A percentile compares a stretch with the other conserved stretches of the same genome.
Evolutionary conservation across 2,888 invertebrate genomes (phyloP).

Genomic region (Cephus runcator): DNA sequence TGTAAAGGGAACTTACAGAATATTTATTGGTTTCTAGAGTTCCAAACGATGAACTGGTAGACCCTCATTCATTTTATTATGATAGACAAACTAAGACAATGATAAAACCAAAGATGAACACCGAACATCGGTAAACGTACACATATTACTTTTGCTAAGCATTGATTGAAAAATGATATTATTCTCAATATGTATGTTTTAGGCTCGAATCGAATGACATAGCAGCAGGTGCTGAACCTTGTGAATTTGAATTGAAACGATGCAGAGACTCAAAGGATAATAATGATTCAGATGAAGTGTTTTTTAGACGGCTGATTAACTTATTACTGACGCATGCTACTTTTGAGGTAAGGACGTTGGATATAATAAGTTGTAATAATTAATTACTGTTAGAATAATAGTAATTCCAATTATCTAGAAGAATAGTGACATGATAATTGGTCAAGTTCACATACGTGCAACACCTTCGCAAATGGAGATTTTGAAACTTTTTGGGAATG

Average conservation of each 20-base stretch:
- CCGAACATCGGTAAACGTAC: background rate
- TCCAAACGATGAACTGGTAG: slow-evolving; percentile 23
- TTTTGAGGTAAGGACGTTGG: slow-evolving; percentile 34
- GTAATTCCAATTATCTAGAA: slow-evolving; percentile 19
- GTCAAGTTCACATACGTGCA: slow-evolving; percentile 39
- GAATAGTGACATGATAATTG: slow-evolving; percentile 30
- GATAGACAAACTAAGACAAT: slow-evolving; percentile 30
- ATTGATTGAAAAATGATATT: background rate
- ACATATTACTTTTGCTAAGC: background rate
- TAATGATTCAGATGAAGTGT: slow-evolving; percentile 34
- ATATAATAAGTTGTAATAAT: background rate
- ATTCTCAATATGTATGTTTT: background rate
- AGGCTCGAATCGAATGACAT: background rate
- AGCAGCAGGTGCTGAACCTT: background rate
- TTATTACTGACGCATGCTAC: slow-evolving; percentile 40
- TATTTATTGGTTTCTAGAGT: background rate
- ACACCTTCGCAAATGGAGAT: slow-evolving; percentile 40
- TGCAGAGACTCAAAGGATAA: slow-evolving; percentile 10
- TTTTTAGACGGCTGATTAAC: slow-evolving; percentile 46
- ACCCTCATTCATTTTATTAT: slow-evolving; percentile 48
- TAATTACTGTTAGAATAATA: background rate
- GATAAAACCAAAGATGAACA: background rate
- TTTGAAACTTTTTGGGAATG: slow-evolving; percentile 40
- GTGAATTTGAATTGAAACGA: slow-evolving; percentile 14
- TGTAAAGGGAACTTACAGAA: background rate